Base-by-base conservation (phyloP, 2,113 vertebrate species). In the Neogale vison region DNA sequence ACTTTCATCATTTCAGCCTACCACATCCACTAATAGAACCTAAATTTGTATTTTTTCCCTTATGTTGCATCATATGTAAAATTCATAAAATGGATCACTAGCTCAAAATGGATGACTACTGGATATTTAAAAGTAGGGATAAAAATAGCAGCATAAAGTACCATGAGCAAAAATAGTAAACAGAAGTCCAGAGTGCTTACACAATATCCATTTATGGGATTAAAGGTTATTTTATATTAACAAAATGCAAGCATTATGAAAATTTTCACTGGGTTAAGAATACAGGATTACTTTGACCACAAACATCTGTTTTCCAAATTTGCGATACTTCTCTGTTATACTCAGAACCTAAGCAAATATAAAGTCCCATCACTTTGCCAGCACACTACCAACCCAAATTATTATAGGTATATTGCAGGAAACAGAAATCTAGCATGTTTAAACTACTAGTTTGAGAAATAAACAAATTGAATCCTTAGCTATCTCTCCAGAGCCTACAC, bases 61-160 rank as follows among this genome's bases (percentile, higher is more conserved):
- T 90, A 88, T 26, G 17, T 10, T 96, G 26, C 63, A 85, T 39
- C n/a, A 50, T 42, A 88, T 20, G 9, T n/a, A 50, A 21, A 94
- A 61, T 59, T 90, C n/a, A 80, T 93, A 82, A 92, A 61, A 61
- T 50, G 57, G 13, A 84, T 39, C 24, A 36, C n/a, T 71, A 63
- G 34, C 29, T 93, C 84, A 85, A 95, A 94, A 79, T 34, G 76
- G 45, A 81, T 26, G 31, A 55, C 42, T 45, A 31, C 18, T 91
- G 59, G 45, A 45, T 67, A 39, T 90, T 86, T 92, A 45, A 89
- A 82, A 85, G 39, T 4, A 45, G 18, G 39, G 34, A 50, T 94
- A 94, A 93, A 96, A 91, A 93, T 76, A 93, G 69, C 47, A 93
- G 59, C n/a, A 34, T 84, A 89, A 92, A 81, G 50, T 31, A 52